Evolutionary conservation across 92 coral and sea anemone species (phyloP).

Genomic region (Diadumene lineata): DNA sequence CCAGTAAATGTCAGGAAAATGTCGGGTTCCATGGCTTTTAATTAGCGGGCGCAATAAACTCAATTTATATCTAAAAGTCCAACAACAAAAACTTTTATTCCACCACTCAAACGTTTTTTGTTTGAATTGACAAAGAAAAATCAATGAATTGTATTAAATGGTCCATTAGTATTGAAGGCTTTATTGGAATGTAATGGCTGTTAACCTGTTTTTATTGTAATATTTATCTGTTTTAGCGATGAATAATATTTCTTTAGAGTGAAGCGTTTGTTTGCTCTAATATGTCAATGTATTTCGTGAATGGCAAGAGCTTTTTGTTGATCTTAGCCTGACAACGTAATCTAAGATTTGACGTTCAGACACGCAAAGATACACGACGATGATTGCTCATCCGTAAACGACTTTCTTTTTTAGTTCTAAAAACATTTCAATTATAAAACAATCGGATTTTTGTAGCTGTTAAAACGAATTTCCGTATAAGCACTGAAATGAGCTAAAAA

Average conservation of each 20-base stretch:
- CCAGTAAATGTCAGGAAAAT: background rate
- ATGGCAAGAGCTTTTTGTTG: background rate
- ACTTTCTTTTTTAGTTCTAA: background rate
- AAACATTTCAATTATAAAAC: background rate
- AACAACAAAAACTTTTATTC: background rate
- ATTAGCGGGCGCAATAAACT: background rate
- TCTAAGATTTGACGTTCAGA: background rate
- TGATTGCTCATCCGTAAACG: background rate
- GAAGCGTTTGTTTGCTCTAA: background rate
- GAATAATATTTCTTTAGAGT: background rate
- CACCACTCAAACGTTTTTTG: constrained; percentile 9
- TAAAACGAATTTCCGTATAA: no score
- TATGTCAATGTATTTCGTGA: background rate
- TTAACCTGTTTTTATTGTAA: background rate
- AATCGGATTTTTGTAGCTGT: background rate
- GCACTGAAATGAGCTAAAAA: no score
- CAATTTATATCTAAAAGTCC: no score
- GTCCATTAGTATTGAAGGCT: constrained; percentile 9
- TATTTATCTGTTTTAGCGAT: background rate
- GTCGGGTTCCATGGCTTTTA: constrained; percentile 1
- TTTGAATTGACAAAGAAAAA: constrained; percentile 1
- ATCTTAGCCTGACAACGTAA: constrained; percentile 8
- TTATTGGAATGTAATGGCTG: background rate
- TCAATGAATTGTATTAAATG: background rate
- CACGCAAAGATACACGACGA: background rate